phyloP scores from a whole-genome alignment of 2,113 vertebrate genomes.

The Gnathonemus echidnorhynchus region DNA sequence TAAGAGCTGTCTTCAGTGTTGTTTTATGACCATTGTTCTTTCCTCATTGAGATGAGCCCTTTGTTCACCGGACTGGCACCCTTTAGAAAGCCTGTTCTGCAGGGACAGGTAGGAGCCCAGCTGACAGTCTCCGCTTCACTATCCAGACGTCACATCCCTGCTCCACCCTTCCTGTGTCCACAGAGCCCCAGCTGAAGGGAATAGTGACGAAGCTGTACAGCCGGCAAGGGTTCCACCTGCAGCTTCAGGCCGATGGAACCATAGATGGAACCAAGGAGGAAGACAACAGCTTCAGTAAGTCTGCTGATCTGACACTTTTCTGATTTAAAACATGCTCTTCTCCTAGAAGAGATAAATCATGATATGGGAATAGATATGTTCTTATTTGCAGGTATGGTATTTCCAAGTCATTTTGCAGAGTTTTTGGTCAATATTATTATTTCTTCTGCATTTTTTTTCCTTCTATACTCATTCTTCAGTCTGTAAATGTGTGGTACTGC shows the following conservation, averaged over 20 bases:
- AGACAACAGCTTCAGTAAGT: slow-evolving; percentile 83
- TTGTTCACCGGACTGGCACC: neutral
- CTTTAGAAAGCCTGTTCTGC: neutral
- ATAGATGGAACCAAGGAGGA: slow-evolving; percentile 97
- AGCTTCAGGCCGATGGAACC: slow-evolving; percentile 91
- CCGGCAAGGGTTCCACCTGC: slow-evolving; percentile 94
- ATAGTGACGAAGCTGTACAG: slow-evolving; percentile 96
- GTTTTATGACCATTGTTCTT: neutral
- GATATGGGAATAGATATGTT: neutral
- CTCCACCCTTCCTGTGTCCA: slow-evolving; percentile 30
- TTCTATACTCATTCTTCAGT: neutral
- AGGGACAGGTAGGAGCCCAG: neutral
- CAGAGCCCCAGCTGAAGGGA: slow-evolving; percentile 99
- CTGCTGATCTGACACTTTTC: neutral
- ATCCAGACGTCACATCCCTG: neutral
- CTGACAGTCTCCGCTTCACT: neutral
- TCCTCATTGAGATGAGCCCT: neutral
- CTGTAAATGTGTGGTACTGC: neutral
- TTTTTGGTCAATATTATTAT: neutral
- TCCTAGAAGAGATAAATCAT: neutral
- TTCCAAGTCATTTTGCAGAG: neutral
- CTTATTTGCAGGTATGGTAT: neutral
- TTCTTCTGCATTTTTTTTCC: no score
- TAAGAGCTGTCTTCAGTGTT: neutral
- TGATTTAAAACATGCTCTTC: neutral